Evolutionary conservation across 2,797 vertebrate genomes (phyloP), one percentile per base, ranked within the genome.

Genomic region (Platyrinchus mystaceus): DNA sequence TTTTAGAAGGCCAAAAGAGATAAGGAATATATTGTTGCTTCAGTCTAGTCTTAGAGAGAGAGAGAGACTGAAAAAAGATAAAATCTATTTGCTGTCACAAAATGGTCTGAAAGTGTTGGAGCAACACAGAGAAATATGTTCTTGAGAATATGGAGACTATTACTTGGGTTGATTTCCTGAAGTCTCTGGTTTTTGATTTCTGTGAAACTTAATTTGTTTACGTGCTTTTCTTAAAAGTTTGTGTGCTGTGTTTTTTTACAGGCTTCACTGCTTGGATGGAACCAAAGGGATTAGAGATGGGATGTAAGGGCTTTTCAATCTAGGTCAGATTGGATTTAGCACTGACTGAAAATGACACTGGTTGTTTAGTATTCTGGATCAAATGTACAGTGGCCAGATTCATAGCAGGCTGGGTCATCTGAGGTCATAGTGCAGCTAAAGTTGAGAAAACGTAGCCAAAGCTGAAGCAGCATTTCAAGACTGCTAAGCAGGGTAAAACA

Each of bases 361-460:
- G 28, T 59, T 69, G 43, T 81, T 95, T 56, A n/a, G 80, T 10
- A 46, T 34, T 89, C 79, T 69, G 89, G 59, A 94, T 94, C 87
- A 83, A 89, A 89, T 77, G 39, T 84, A 17, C 55, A 59, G 74
- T 92, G 90, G 59, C 81, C 78, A 91, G 69, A 88, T 87, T 87
- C 39, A 37, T 59, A 69, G 90, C 92, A 80, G 92, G n/a, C 58
- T 85, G 79, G 93, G 87, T 85, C 84, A 41, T 28, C 71, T 41
- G 47, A 46, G 93, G 94, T 87, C 92, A 83, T 4, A 93, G 93
- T 85, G 89, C 87, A 96, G 69, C 30, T 9, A 9, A 95, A 92
- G 91, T 73, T 87, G 92, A 96, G 82, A 69, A 80, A 87, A 80
- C 67, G 22, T 1, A 60, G 87, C 47, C 37, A n/a, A 69, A 87